Percentiles rank a stretch among this genome's conserved stretches.
Evolutionary conservation across 2,888 invertebrate genomes (phyloP).

Genomic region (Ectropis crepuscularia): DNA sequence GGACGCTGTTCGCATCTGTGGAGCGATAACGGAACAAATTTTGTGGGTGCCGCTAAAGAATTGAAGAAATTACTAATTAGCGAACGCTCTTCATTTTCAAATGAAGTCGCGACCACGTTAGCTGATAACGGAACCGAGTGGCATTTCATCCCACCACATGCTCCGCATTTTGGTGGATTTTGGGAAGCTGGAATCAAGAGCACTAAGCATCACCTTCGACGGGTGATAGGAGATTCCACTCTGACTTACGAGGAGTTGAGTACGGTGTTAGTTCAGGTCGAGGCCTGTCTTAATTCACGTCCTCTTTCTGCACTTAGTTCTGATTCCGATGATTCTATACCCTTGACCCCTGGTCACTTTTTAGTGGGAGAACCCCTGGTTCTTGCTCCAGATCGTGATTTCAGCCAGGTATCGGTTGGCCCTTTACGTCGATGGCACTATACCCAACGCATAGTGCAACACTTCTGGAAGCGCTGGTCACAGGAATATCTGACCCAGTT

Average conservation of each 20-base stretch:
- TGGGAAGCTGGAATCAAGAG: too few species aligned
- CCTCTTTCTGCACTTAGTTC: not conserved
- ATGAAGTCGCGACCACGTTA: slow-evolving; percentile 1
- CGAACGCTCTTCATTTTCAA: not conserved
- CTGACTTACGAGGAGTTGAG: too few species aligned
- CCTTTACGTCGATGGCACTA: not conserved
- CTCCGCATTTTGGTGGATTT: slow-evolving; percentile 14
- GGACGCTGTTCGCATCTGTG: slow-evolving; percentile 11
- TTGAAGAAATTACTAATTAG: not conserved
- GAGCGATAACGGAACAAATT: slow-evolving; percentile 19
- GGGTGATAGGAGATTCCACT: too few species aligned
- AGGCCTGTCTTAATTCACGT: not conserved
- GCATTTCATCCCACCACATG: slow-evolving; percentile 13
- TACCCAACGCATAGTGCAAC: not conserved
- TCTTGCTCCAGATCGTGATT: not conserved
- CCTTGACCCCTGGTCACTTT: not conserved
- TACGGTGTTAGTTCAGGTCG: not conserved
- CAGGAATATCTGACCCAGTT: not conserved
- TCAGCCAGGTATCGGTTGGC: not conserved
- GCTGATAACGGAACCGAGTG: slow-evolving; percentile 14
- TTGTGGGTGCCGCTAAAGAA: slow-evolving; percentile 10
- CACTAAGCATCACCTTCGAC: too few species aligned
- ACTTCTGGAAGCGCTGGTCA: not conserved
- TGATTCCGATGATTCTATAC: not conserved
- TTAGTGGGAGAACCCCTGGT: not conserved